phyloP scores from a whole-genome alignment of 2,888 invertebrate species.

The Protonemura montana region DNA sequence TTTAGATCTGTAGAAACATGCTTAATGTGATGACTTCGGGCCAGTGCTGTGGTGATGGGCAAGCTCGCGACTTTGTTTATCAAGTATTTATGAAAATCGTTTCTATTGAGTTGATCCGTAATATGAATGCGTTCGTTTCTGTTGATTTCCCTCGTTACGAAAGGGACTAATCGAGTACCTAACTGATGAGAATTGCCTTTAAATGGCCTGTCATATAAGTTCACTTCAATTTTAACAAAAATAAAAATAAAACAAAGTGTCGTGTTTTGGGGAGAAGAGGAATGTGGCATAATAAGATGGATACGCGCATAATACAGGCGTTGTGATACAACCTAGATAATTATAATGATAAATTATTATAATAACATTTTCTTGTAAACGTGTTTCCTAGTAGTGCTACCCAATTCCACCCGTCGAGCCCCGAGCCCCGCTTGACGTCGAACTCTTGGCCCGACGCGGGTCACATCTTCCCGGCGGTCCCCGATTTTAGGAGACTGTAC shows the following conservation, averaged over 20 bases:
- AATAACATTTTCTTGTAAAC: constrained; percentile 45
- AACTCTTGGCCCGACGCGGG: too few species aligned
- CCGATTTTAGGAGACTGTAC: too few species aligned
- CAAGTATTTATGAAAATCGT: constrained; percentile 34
- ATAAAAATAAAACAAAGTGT: background rate
- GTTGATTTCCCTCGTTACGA: constrained; percentile 19
- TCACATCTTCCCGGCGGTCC: too few species aligned
- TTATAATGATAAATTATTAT: constrained; percentile 44
- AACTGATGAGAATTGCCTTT: constrained; percentile 38
- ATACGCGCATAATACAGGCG: constrained; percentile 45
- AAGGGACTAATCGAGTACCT: constrained; percentile 34
- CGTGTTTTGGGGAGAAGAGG: constrained; percentile 27
- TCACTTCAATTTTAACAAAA: constrained; percentile 32
- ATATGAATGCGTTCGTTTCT: constrained; percentile 33
- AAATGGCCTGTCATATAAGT: constrained; percentile 36
- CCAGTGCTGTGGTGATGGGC: background rate
- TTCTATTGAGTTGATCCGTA: constrained; percentile 24
- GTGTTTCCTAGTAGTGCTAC: constrained; percentile 39
- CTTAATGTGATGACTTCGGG: constrained; percentile 18
- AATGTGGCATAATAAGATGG: constrained; percentile 33
- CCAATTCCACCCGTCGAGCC: too few species aligned
- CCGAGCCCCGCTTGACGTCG: too few species aligned
- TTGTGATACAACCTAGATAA: constrained; percentile 47
- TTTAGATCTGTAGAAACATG: background rate
- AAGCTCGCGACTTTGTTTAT: background rate